Base-by-base conservation (phyloP, 2,797 vertebrate species). In the Meriones psammophilus region DNA sequence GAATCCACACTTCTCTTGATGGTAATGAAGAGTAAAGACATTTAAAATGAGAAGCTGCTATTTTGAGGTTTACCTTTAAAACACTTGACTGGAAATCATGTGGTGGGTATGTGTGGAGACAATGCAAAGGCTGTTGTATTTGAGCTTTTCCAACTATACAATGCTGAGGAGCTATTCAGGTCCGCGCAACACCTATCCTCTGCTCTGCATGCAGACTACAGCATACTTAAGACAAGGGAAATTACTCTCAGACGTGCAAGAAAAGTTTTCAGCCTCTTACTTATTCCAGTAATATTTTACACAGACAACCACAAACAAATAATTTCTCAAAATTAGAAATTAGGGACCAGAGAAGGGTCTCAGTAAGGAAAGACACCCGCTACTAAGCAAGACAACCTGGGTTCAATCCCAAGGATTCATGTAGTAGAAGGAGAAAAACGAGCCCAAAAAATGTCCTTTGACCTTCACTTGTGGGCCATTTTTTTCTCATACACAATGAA, bases 31-130 rank as follows among this genome's bases (percentile, higher is more conserved):
- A 89, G 12, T 77, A 46, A 88, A 80, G 58, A 88, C 22, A 42
- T 68, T 93, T 93, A 80, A 60, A 91, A 95, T 58, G 42, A 86
- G 26, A 24, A 80, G 66, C 17, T 78, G 14, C 28, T 60, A 81
- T 58, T 86, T 28, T 73, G 58, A 87, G 46, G 14, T 22, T 83
- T 85, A 68, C 73, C 56, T 91, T 95, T 74, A 30, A 9, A 73
- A 91, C 89, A 64, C 68, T 64, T 14, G 36, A 10, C 22, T 85
- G 14, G 42, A 79, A 89, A 94, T 33, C 56, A 5, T 7, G 14
- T 50, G n/a, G 18, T 30, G 42, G 1, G 30, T 88, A 17, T 9
- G 5, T 33, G 3, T 2, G 4, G 66, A 46, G 14, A 1, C 39
- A 93, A 24, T 18, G 2, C 50, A 66, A 92, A 89, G 1, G 91